These are phyloP conservation scores for Agonopterix alstromeriana DNA, from an alignment of 2,888 invertebrate genomes.

Conservation along the genomic window DNA sequence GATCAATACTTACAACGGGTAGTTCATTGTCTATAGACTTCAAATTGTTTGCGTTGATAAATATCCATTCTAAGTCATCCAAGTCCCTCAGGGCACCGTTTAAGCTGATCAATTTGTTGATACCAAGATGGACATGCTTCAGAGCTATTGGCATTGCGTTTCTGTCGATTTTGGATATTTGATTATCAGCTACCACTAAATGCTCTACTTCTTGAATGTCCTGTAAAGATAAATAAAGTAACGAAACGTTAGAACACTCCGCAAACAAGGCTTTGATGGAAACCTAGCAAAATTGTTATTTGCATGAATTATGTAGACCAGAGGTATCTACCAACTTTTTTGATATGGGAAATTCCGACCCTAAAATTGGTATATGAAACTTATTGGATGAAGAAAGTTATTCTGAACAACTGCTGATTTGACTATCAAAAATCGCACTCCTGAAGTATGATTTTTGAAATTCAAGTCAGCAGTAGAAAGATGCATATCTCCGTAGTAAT, in stretches of 20 bases:
- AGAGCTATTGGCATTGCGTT: conserved; percentile 83
- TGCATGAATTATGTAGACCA: no score
- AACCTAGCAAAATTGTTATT: no score
- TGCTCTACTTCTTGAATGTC: conserved; percentile 78
- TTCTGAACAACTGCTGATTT: no score
- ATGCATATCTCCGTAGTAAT: no score
- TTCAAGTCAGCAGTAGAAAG: no score
- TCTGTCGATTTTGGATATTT: conserved; percentile 83
- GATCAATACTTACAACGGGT: conserved; percentile 73
- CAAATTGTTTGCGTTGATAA: conserved; percentile 86
- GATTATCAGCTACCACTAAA: conserved; percentile 85
- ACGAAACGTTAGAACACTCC: background rate
- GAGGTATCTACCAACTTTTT: no score
- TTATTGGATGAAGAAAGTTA: no score
- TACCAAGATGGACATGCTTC: conserved; percentile 83
- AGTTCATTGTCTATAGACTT: conserved; percentile 85
- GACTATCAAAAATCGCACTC: no score
- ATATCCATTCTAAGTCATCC: conserved; percentile 84
- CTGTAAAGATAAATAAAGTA: conserved; percentile 26
- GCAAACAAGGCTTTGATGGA: no score
- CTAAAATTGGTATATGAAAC: no score
- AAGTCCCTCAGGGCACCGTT: conserved; percentile 88
- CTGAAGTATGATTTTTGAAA: no score
- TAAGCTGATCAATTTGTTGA: conserved; percentile 82
- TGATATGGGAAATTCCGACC: no score